Percentiles rank a stretch among this genome's conserved stretches.
Conservation (phyloP, 2,113 vertebrate genomes). For the Mus spicilegus region DNA sequence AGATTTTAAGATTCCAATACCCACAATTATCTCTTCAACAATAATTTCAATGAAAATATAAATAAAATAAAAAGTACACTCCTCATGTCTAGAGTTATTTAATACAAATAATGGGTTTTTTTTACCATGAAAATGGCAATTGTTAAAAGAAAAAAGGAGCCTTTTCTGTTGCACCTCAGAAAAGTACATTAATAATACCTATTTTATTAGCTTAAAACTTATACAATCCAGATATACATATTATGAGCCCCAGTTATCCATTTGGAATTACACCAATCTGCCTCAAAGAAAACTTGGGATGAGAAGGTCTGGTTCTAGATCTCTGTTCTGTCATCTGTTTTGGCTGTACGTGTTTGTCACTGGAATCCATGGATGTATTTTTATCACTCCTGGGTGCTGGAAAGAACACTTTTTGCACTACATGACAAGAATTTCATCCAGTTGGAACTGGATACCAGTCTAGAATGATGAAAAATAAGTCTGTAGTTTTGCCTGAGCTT, state of each 20-base stretch:
- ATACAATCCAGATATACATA: background rate
- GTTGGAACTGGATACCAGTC: background rate
- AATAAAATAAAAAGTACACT: background rate
- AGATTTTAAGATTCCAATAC: background rate
- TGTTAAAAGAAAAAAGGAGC: background rate
- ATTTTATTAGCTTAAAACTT: background rate
- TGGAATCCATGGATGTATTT: background rate
- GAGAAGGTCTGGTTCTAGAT: background rate
- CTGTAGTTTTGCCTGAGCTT: background rate
- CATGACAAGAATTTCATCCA: background rate
- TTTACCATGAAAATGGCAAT: background rate
- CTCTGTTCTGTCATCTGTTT: background rate
- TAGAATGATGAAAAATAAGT: background rate
- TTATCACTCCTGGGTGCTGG: background rate
- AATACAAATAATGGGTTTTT: background rate
- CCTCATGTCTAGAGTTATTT: background rate
- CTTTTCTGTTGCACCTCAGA: background rate
- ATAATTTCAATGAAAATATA: background rate
- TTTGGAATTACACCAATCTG: accelerated
- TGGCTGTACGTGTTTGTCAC: background rate
- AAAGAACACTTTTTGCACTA: background rate
- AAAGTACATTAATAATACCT: background rate
- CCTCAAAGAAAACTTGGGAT: background rate
- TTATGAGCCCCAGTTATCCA: background rate
- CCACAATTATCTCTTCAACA: background rate